phyloP scores from a whole-genome alignment of 2,113 vertebrate species.

The Candoia aspera region DNA sequence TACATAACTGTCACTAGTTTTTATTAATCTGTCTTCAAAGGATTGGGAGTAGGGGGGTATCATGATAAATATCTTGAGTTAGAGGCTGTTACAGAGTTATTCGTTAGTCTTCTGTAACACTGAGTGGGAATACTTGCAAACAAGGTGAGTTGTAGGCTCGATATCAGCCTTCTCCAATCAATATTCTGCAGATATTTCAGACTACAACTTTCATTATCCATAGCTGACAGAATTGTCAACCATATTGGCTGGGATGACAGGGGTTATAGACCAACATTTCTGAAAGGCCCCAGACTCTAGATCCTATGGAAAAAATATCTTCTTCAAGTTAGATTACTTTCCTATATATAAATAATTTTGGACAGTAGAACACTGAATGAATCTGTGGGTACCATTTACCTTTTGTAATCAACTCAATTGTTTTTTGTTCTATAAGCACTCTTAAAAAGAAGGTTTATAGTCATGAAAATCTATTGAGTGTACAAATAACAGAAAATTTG shows the following conservation, averaged over 20 bases:
- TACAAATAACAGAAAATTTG: not conserved
- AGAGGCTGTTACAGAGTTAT: constrained; percentile 56
- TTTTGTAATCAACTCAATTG: not conserved
- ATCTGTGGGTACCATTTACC: not conserved
- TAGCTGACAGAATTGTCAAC: no score
- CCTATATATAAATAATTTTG: not conserved
- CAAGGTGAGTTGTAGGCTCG: not conserved
- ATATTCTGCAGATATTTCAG: no score
- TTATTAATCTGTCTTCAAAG: constrained; percentile 75
- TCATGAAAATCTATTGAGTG: not conserved
- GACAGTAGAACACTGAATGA: not conserved
- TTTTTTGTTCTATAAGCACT: not conserved
- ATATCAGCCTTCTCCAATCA: no score
- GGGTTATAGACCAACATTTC: no score
- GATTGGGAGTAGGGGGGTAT: constrained; percentile 58
- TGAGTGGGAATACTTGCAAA: constrained; percentile 52
- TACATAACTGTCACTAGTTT: constrained; percentile 63
- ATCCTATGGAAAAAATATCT: not conserved
- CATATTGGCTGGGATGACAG: no score
- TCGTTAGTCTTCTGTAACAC: constrained; percentile 57
- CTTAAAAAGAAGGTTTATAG: not conserved
- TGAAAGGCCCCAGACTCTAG: not conserved
- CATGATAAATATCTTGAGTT: constrained; percentile 70
- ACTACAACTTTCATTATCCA: no score
- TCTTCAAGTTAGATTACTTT: not conserved